phyloP scores from a whole-genome alignment of 2,888 invertebrate species.

The Epirrita christyi region DNA sequence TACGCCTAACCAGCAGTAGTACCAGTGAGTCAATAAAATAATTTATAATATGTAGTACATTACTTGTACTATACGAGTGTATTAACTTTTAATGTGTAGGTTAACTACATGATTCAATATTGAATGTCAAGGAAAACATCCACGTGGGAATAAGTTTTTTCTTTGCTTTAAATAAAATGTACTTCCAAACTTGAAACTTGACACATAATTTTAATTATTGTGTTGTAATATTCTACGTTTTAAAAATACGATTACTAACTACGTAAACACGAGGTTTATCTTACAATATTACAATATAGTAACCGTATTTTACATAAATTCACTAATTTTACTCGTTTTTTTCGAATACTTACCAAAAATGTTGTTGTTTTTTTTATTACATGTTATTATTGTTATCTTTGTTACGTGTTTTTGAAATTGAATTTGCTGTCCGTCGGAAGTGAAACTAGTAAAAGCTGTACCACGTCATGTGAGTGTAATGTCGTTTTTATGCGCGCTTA shows the following conservation, averaged over 20 bases:
- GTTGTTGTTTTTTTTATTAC: background rate
- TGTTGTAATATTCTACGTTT: no score
- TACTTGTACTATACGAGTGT: background rate
- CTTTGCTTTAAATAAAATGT: background rate
- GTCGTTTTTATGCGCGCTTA: constrained; percentile 66
- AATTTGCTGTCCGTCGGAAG: constrained; percentile 8
- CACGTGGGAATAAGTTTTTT: background rate
- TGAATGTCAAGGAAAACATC: constrained; percentile 32
- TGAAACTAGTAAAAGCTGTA: constrained; percentile 25
- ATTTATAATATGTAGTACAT: background rate
- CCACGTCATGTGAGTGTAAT: constrained; percentile 47
- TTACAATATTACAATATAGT: no score
- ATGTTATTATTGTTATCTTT: no score
- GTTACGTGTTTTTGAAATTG: constrained; percentile 7
- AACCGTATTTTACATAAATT: no score
- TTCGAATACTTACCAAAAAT: no score
- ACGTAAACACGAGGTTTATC: no score
- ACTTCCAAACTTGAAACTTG: constrained; percentile 18
- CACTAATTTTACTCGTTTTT: no score
- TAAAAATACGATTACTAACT: background rate
- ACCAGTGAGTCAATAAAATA: constrained; percentile 7
- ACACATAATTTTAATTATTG: constrained; percentile 12
- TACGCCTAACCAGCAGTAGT: no score
- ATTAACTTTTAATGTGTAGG: constrained; percentile 18
- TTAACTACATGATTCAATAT: constrained; percentile 16